phyloP scores from a whole-genome alignment of 2,888 invertebrate genomes.

The Nomada fucata region DNA sequence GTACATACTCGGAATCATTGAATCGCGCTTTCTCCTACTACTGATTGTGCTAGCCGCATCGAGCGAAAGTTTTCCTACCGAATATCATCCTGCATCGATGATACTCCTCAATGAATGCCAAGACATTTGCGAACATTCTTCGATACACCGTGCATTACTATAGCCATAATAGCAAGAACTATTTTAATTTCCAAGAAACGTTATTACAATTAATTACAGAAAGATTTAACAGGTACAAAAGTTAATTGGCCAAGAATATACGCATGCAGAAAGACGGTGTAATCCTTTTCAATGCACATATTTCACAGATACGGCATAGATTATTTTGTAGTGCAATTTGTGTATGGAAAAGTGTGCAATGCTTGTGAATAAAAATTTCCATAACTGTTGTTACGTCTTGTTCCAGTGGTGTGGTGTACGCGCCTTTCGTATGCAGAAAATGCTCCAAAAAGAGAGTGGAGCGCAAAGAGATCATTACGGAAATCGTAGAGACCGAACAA shows the following conservation, averaged over 20 bases:
- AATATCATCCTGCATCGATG: slow-evolving; percentile 19
- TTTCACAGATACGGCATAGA: background rate
- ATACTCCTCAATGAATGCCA: slow-evolving; percentile 1
- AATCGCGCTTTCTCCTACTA: slow-evolving; percentile 61
- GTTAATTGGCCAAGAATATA: background rate
- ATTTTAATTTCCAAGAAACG: background rate
- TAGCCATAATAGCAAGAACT: background rate
- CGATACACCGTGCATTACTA: background rate
- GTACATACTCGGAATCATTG: slow-evolving; percentile 6
- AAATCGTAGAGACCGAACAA: slow-evolving; percentile 98
- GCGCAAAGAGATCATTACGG: slow-evolving; percentile 96
- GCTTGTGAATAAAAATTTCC: background rate
- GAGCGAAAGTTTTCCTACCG: slow-evolving; percentile 66
- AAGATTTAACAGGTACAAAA: background rate
- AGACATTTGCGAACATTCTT: background rate
- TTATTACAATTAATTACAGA: no score
- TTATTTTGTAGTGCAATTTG: background rate
- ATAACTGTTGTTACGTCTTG: background rate
- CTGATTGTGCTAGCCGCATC: slow-evolving; percentile 57
- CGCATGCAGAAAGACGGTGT: no score
- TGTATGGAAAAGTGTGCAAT: background rate
- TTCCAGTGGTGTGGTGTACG: slow-evolving; percentile 88
- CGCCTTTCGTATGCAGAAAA: slow-evolving; percentile 93
- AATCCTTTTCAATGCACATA: background rate
- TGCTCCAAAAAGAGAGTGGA: slow-evolving; percentile 95